Evolutionary conservation across 2,113 vertebrate species (phyloP), one percentile per base, ranked within the genome.

Genomic region (Myotis brandtii): DNA sequence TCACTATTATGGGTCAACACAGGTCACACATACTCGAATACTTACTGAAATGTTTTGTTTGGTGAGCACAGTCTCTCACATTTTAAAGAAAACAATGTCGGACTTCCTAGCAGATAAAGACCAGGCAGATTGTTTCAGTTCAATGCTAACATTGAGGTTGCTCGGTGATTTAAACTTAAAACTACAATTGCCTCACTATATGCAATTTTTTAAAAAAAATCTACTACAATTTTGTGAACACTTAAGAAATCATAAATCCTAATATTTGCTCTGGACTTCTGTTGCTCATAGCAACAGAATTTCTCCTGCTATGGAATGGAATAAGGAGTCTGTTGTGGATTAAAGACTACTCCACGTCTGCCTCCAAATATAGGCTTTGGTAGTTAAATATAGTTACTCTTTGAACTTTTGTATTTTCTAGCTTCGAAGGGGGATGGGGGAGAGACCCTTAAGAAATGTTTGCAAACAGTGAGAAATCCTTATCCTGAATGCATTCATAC

Each of bases 261-360:
- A 86, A 3, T 54, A 81, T 97, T 94, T 81, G 73, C 75, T 96
- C 93, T 94, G 89, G 66, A 89, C 70, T 97, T 84, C 86, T 95
- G 96, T 96, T 97, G 93, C 96, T 95, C 94, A 76, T 84, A 96
- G 96, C 91, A 89, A 96, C 97, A 86, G 93, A 96, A 76, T 59
- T 66, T 67, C 75, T 85, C 75, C 84, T 83, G 66, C 82, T 62
- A 66, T 89, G 96, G 69, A 87, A 95, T 85, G 86, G 91, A 98
- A 95, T 96, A 95, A 95, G 64, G 81, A 93, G 54, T 91, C 90
- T 86, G 94, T 96, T 96, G 75, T 93, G 79, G 85, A 93, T 91
- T 96, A 43, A 95, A 95, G 86, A 94, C 54, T 34, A 20, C 37
- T 86, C 79, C 75, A 90, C 4, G 32, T 16, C 11, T 3, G 50